Evolutionary conservation across 2,888 invertebrate species (phyloP).

Genomic region (Zelleria hepariella): DNA sequence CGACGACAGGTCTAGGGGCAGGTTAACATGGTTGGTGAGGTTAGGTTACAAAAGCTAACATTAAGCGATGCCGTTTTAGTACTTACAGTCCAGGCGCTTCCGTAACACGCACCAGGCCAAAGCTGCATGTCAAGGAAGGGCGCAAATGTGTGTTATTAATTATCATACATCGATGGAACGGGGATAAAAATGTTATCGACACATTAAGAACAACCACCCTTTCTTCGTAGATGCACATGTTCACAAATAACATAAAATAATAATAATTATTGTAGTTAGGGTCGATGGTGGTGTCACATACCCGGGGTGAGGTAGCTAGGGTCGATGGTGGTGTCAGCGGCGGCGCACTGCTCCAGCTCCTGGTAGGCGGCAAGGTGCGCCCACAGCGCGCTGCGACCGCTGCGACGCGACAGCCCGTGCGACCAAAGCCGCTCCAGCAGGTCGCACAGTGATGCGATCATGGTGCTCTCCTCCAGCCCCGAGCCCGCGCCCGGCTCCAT

Average conservation of each 20-base stretch:
- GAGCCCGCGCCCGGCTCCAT: too few species aligned
- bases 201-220: too few species aligned
- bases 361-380: slow-evolving; percentile 93
- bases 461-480: slow-evolving; percentile 97
- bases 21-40: neutral
- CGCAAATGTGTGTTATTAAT: neutral
- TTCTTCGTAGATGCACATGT: too few species aligned
- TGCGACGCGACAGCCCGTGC: slow-evolving; percentile 97
- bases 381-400: slow-evolving; percentile 96
- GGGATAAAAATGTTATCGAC: too few species aligned
- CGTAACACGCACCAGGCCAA: slow-evolving; percentile 94
- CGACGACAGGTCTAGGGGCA: slow-evolving; percentile 78
- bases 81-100: slow-evolving; percentile 93
- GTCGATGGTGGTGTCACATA: too few species aligned
- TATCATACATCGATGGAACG: too few species aligned
- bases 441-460: slow-evolving; percentile 98
- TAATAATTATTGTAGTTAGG: too few species aligned
- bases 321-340: slow-evolving; percentile 63
- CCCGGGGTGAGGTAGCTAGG: slow-evolving; percentile 70
- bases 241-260: too few species aligned
- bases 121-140: slow-evolving; percentile 73
- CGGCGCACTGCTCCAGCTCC: slow-evolving; percentile 81
- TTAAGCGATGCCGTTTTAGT: slow-evolving; percentile 14
- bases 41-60: slow-evolving; percentile 12
- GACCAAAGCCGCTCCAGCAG: slow-evolving; percentile 97